These are phyloP conservation scores for Drosophila willistoni DNA, from an alignment of 1,140 invertebrate species.

Conservation along the genomic window DNA sequence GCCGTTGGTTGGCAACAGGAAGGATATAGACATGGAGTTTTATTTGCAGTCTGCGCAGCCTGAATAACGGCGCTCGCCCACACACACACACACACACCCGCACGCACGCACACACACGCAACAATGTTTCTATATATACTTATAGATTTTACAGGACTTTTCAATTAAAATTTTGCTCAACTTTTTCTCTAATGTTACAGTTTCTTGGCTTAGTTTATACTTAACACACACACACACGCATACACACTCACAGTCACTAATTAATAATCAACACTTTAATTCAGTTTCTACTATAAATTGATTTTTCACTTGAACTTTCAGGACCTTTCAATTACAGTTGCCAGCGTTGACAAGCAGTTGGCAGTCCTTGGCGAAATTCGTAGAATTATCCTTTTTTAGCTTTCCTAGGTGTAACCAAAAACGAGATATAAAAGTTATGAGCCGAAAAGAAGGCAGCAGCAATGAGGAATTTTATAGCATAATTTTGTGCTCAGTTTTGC, in stretches of 20 bases:
- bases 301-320: conserved; percentile 12
- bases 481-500: too few relatives aligned
- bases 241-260: neutral
- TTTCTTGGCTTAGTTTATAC: too few relatives aligned
- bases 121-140: neutral
- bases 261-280: neutral
- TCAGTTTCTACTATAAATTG: neutral
- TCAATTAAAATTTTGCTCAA: neutral
- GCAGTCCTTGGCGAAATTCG: too few relatives aligned
- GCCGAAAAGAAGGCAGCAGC: too few relatives aligned
- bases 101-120: neutral
- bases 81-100: conserved; percentile 21
- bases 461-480: too few relatives aligned
- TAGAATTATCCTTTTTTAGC: too few relatives aligned
- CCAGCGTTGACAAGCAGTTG: neutral
- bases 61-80: conserved; percentile 11
- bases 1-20: conserved; percentile 25
- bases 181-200: neutral
- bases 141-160: neutral
- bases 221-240: neutral
- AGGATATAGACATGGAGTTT: conserved; percentile 9
- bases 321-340: conserved; percentile 2
- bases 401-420: too few relatives aligned
- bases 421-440: too few relatives aligned
- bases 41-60: conserved; percentile 15